phyloP scores from a whole-genome alignment of 2,888 invertebrate genomes.

The Napeogenes inachia region DNA sequence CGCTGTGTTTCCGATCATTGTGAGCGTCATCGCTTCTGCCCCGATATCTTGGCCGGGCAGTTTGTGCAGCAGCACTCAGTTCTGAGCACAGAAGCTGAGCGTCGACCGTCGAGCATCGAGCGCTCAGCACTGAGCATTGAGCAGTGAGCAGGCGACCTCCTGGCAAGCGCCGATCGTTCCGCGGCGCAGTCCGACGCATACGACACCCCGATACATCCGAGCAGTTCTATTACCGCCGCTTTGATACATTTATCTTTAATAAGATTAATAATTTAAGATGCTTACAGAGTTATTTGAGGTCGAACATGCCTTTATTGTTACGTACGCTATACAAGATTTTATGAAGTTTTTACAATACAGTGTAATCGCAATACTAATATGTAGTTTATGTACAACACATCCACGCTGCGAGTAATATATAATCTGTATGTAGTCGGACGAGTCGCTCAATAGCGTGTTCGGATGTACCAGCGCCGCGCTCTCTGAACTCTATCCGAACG shows the following conservation, averaged over 20 bases:
- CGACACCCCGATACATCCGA: not conserved
- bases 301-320: slow-evolving; percentile 6
- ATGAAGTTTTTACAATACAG: slow-evolving; percentile 4
- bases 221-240: not conserved
- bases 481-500: slow-evolving; percentile 50
- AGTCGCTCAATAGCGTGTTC: slow-evolving; percentile 6
- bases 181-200: slow-evolving; percentile 16
- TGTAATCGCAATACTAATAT: not conserved
- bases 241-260: slow-evolving; percentile 1
- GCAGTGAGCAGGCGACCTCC: slow-evolving; percentile 3
- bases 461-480: slow-evolving; percentile 21
- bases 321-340: slow-evolving; percentile 6
- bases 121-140: slow-evolving; percentile 1
- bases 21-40: slow-evolving; percentile 13
- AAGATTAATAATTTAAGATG: slow-evolving; percentile 4
- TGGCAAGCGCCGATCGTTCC: not conserved
- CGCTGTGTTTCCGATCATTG: slow-evolving; percentile 16
- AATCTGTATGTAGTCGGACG: slow-evolving; percentile 1
- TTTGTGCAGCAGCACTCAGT: slow-evolving; percentile 1
- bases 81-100: slow-evolving; percentile 10
- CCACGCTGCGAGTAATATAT: slow-evolving; percentile 5
- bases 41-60: not conserved
- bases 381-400: not conserved
- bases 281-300: slow-evolving; percentile 2
- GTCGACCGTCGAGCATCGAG: slow-evolving; percentile 2